Base-by-base conservation (phyloP, 2,797 vertebrate genomes). In the Tarsius wallacei region DNA sequence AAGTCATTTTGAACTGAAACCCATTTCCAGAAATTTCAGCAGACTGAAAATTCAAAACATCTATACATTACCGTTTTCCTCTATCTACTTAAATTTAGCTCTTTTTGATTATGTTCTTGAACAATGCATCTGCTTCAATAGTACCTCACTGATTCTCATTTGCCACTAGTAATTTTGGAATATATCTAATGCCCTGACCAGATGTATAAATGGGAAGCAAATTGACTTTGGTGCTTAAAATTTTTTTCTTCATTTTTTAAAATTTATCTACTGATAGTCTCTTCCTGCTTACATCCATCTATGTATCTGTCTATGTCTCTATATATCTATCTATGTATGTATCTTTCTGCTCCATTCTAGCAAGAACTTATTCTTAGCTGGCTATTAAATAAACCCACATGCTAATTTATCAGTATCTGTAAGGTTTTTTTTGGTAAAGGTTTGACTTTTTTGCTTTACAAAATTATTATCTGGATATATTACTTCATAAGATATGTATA, bases 1-100 rank as follows among this genome's bases (percentile, higher is more conserved):
- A 97, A 93, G 33, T 86, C 80, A 88, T 94, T 96, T 96, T 94
- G 64, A 97, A 90, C 19, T 57, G 33, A 91, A 51, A 3, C n/a
- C 73, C 26, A 26, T 73, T 93, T 96, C 90, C 68, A 90, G 76
- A 97, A 93, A 91, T 80, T 93, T 93, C 57, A 96, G 66, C 49
- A 91, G 36, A 88, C 19, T 96, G 81, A 61, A 96, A 87, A 6
- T 36, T 91, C 3, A 24, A 66, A 66, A 28, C 84, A 59, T 59
- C 33, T 31, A 5, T 59, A 89, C 13, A 76, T 80, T 78, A 64
- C 36, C 68, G 19, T 59, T 76, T 82, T 91, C 42, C 19, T 86
- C 11, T 88, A 33, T 59, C 33, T 93, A n/a, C 63, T 94, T 89
- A 93, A 70, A 89, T 93, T 74, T 93, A 78, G 22, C 22, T 91